Evolutionary conservation across 2,797 vertebrate genomes (phyloP).

Genomic region (Microctenopoma stevenorrisi): DNA sequence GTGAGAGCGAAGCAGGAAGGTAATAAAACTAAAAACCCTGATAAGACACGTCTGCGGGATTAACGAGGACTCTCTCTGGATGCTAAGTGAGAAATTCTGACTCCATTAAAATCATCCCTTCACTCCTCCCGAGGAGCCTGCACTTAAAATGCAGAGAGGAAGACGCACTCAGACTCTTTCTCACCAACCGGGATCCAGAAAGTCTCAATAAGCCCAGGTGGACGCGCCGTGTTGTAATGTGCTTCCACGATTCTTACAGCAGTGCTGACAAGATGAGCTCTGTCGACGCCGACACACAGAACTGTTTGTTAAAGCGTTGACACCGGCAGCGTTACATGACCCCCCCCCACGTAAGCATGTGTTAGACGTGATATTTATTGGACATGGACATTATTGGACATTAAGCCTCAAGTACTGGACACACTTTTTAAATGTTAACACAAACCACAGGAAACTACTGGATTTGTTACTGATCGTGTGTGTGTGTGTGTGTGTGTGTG

Average conservation of each 20-base stretch:
- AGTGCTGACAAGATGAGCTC: background rate
- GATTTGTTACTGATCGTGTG: background rate
- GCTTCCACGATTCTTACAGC: background rate
- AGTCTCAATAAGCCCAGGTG: conserved; percentile 1
- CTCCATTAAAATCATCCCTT: conserved; percentile 19
- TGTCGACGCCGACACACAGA: background rate
- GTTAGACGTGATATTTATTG: no score
- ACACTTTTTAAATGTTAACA: no score
- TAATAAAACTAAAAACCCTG: conserved; percentile 31
- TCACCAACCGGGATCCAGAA: background rate
- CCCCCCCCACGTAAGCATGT: no score
- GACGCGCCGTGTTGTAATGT: background rate
- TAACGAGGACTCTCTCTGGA: conserved; percentile 25
- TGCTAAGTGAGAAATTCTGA: conserved; percentile 26
- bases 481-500: background rate
- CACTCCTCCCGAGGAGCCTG: conserved; percentile 3
- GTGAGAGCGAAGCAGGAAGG: background rate
- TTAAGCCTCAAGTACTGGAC: no score
- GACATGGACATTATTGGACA: no score
- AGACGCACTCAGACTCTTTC: conserved; percentile 6
- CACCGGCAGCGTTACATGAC: no score
- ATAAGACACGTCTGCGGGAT: conserved; percentile 45
- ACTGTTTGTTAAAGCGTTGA: no score
- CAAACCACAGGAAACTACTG: background rate
- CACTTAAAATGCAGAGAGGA: conserved; percentile 4